Base-by-base conservation (phyloP, 2,113 vertebrate genomes). In the Phycodurus eques region DNA sequence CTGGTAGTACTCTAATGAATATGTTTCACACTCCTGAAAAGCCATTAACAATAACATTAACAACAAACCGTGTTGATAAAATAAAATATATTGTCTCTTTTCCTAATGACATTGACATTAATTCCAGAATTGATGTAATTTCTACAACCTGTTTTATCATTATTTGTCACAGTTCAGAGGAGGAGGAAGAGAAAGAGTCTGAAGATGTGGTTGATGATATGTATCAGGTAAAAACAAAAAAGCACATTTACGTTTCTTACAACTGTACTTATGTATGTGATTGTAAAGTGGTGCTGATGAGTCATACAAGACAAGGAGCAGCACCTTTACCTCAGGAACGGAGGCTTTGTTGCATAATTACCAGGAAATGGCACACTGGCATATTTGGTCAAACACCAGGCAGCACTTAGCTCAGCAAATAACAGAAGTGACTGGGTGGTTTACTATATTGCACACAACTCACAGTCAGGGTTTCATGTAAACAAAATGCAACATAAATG, bases 151-250 rank as follows among this genome's bases (percentile, higher is more conserved):
- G 20, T 42, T 39, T 62, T 19, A 33, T 31, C 27, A n/a, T 63
- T 42, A 63, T 19, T 54, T 57, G 27, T 66, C 22, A 66, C 63
- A 94, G 92, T 68, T 92, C 90, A 56, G 96, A 96, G 46, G 96
- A 98, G 27, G 98, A 98, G 74, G 94, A 94, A 0, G 94, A 95
- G 61, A 88, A 76, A 74, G 94, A 93, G 33, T 93, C 85, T 91
- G 91, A 94, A 78, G 91, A 91, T 44, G 90, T 81, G 70, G 89
- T 89, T 82, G 93, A 60, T 84, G 71, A 85, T 61, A 85, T 88
- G 57, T 88, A 95, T 80, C 94, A 96, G 92, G 96, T 98, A 89
- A 91, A 78, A 51, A 19, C 0, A 65, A 42, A 31, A 27, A 39
- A 33, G 31, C 14, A 54, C 46, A 3, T n/a, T n/a, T 56, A 56